Evolutionary conservation across 1,140 invertebrate genomes (phyloP).

Genomic region (Drosophila lacertosa): DNA sequence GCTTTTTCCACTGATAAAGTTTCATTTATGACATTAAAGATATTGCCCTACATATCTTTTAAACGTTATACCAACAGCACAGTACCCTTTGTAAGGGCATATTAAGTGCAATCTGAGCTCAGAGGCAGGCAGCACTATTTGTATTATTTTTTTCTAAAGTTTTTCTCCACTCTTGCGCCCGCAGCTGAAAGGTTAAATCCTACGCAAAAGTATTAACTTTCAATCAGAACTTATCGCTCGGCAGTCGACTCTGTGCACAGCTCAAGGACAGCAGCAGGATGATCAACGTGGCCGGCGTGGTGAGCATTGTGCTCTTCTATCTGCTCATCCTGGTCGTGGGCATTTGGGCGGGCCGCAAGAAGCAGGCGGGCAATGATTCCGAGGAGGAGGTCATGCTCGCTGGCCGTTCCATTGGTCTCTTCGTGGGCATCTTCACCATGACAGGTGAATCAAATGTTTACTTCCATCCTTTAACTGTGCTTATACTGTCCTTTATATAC

Average conservation of each 20-base stretch:
- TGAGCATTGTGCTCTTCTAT: constrained; percentile 97
- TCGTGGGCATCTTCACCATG: constrained; percentile 99
- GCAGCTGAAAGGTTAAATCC: constrained; percentile 57
- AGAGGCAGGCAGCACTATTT: constrained; percentile 6
- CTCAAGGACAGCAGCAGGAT: constrained; percentile 85
- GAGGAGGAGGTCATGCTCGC: constrained; percentile 99
- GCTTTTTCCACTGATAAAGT: too few relatives aligned
- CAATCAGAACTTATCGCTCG: constrained; percentile 20
- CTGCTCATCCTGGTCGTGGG: constrained; percentile 95
- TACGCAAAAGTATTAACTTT: constrained; percentile 42
- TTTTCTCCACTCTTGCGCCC: too few relatives aligned
- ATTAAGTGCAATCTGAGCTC: constrained; percentile 11
- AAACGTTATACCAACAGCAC: not conserved
- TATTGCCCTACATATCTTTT: too few relatives aligned
- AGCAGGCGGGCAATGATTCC: constrained; percentile 92
- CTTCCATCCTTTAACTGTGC: not conserved
- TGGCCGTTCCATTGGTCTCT: constrained; percentile 96
- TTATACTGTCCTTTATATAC: not conserved
- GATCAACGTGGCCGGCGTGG: constrained; percentile 95
- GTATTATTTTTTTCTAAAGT: constrained; percentile 3
- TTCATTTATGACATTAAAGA: too few relatives aligned
- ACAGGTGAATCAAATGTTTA: constrained; percentile 87
- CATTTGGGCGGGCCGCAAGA: constrained; percentile 97
- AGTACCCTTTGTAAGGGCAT: not conserved
- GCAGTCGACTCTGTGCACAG: not conserved